A percentile compares a stretch with the other conserved stretches of the same genome.
These are phyloP conservation scores for Leucania comma DNA, from an alignment of 2,888 invertebrate genomes.

Conservation along the genomic window DNA sequence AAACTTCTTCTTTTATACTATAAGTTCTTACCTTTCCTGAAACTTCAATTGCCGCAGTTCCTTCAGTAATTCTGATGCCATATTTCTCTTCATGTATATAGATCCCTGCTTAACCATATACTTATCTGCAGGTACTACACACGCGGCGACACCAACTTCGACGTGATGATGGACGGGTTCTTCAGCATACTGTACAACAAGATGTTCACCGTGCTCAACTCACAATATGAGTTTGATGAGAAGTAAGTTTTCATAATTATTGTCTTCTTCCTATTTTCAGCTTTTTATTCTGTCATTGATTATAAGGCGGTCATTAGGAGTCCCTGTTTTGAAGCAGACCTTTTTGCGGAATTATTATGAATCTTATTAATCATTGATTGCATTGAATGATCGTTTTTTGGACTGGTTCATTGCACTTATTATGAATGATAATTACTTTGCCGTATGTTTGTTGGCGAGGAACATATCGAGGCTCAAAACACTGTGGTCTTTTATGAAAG, in stretches of 20 bases:
- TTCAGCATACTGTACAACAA: conserved; percentile 98
- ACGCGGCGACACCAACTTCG: conserved; percentile 95
- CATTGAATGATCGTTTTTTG: conserved; percentile 11
- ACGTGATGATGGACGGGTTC: conserved; percentile 97
- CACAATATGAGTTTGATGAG: conserved; percentile 97
- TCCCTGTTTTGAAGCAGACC: neutral
- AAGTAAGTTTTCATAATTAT: conserved; percentile 90
- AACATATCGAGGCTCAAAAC: neutral
- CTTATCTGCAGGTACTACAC: conserved; percentile 92
- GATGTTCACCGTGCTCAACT: conserved; percentile 98
- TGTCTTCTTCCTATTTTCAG: too few relatives aligned
- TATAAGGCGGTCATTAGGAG: neutral
- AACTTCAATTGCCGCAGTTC: neutral
- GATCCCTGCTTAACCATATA: neutral
- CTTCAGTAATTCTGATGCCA: neutral
- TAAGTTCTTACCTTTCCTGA: neutral
- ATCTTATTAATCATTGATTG: conserved; percentile 11
- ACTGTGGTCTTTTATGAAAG: too few relatives aligned
- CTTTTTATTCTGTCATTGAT: neutral
- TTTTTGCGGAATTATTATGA: conserved; percentile 11
- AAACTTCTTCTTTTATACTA: neutral
- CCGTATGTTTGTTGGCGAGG: neutral
- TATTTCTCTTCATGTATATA: neutral
- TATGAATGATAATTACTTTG: conserved; percentile 32
- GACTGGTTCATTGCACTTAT: conserved; percentile 22